These are phyloP conservation scores for Meiosimyza platycephala DNA, from an alignment of 2,888 invertebrate species.

Conservation along the genomic window DNA sequence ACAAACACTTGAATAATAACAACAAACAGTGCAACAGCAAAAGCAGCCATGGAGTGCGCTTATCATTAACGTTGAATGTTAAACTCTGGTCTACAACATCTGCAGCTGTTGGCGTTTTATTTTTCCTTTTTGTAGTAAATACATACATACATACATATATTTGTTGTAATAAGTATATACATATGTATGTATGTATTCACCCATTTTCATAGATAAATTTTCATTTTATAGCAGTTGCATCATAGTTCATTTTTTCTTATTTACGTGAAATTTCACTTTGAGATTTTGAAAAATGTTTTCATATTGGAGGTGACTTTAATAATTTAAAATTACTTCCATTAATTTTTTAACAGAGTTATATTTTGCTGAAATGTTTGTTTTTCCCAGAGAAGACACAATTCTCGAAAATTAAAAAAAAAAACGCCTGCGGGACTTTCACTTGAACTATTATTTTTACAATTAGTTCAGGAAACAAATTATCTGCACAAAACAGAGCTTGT, in stretches of 20 bases:
- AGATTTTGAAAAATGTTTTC: no score
- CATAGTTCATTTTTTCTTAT: conserved; percentile 9
- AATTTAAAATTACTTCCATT: no score
- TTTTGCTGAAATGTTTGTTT: no score
- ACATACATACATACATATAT: not conserved
- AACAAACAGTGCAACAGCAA: conserved; percentile 7
- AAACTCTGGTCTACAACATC: conserved; percentile 28
- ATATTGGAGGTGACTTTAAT: no score
- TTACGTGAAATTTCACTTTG: not conserved
- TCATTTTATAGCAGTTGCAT: conserved; percentile 16
- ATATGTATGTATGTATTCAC: not conserved
- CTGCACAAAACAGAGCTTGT: no score
- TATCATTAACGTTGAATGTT: conserved; percentile 25
- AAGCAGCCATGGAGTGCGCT: not conserved
- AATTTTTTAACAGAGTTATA: no score
- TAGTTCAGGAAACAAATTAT: no score
- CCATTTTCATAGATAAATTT: conserved; percentile 23
- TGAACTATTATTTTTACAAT: no score
- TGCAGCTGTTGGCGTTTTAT: conserved; percentile 7
- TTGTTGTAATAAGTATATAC: conserved; percentile 6
- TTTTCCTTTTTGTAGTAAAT: not conserved
- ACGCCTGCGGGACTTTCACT: no score
- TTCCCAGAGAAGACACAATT: no score
- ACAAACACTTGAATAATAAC: not conserved
- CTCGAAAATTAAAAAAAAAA: no score